Evolutionary conservation across 2,888 invertebrate genomes (phyloP).

Genomic region (Lepidonotus clava): DNA sequence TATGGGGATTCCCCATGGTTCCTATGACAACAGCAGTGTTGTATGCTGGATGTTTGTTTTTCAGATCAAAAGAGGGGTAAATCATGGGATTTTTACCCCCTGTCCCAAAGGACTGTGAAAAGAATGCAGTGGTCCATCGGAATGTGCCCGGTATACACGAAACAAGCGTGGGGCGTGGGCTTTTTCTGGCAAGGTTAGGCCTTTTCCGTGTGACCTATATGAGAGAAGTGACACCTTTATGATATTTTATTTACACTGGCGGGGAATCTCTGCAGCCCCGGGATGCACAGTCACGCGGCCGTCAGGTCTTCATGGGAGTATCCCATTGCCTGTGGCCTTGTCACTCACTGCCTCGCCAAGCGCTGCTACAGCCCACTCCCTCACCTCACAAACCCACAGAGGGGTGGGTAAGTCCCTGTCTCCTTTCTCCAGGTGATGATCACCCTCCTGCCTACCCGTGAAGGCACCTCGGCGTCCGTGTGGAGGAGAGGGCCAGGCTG

Average conservation of each 20-base stretch:
- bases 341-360: slow-evolving; percentile 41
- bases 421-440: too few species aligned
- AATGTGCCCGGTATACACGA: slow-evolving; percentile 34
- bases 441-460: too few species aligned
- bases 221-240: slow-evolving; percentile 47
- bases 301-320: background rate
- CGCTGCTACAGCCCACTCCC: too few species aligned
- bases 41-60: background rate
- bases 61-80: slow-evolving; percentile 23
- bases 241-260: slow-evolving; percentile 38
- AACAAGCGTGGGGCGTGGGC: background rate
- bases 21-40: slow-evolving; percentile 34
- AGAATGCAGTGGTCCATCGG: slow-evolving; percentile 24
- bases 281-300: slow-evolving; percentile 38
- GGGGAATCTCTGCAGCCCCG: background rate
- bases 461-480: too few species aligned
- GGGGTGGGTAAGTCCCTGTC: too few species aligned
- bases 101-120: background rate
- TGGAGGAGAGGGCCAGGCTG: background rate
- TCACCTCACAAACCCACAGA: too few species aligned
- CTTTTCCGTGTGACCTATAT: slow-evolving; percentile 37
- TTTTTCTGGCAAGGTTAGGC: background rate
- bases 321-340: slow-evolving; percentile 42
- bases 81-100: slow-evolving; percentile 38
- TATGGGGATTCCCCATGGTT: background rate